Conservation (phyloP, 2,888 invertebrate species). For the Heteropelma amictum region DNA sequence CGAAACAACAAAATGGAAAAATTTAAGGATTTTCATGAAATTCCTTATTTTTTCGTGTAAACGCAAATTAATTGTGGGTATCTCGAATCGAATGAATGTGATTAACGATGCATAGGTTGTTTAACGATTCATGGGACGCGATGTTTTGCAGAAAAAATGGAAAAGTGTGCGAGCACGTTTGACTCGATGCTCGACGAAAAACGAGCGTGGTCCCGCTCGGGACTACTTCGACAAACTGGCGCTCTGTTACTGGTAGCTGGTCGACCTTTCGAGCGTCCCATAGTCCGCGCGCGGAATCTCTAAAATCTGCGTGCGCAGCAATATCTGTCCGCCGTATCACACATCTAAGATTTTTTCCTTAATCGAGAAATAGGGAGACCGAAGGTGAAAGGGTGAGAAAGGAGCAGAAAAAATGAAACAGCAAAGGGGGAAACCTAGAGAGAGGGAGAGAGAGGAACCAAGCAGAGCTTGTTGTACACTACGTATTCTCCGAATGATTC, state of each 20-base stretch:
- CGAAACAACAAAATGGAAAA: too few species aligned
- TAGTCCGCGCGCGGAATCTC: conserved; percentile 46
- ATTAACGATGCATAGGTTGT: too few species aligned
- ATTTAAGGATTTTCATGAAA: conserved; percentile 11
- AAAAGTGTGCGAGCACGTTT: conserved; percentile 54
- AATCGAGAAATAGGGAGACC: background rate
- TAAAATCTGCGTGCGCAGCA: conserved; percentile 51
- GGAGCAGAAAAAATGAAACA: background rate
- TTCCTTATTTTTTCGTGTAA: background rate
- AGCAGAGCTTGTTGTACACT: background rate
- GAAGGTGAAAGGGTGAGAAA: background rate
- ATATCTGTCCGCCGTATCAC: conserved; percentile 23
- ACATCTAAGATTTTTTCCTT: conserved; percentile 13
- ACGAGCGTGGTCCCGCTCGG: conserved; percentile 57
- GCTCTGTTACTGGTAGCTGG: conserved; percentile 52
- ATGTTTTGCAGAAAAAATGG: background rate
- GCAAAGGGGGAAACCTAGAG: background rate
- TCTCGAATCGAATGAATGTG: too few species aligned
- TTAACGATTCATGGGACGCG: background rate
- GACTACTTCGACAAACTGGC: conserved; percentile 59
- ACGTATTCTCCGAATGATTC: background rate
- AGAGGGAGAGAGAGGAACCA: background rate
- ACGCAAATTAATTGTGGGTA: too few species aligned
- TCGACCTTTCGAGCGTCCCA: conserved; percentile 46
- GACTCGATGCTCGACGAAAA: conserved; percentile 44